Evolutionary conservation across 2,888 invertebrate genomes (phyloP).

Genomic region (Ochlodes sylvanus): DNA sequence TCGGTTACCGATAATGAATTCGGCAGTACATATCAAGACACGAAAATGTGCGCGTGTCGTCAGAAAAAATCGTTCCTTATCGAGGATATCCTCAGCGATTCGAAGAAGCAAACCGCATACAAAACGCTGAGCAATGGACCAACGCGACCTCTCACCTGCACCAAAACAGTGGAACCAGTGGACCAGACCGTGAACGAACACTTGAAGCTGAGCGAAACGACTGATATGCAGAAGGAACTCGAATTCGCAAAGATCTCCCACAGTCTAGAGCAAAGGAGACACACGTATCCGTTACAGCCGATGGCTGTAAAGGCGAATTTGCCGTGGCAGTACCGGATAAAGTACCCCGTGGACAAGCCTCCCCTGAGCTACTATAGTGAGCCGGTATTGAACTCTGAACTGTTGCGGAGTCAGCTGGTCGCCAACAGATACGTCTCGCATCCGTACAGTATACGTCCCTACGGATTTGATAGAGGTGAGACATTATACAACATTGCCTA

Average conservation of each 20-base stretch:
- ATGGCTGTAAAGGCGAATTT: slow-evolving; percentile 66
- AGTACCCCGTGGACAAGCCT: slow-evolving; percentile 52
- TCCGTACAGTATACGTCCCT: slow-evolving; percentile 64
- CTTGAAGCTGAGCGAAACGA: neutral
- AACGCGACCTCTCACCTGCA: slow-evolving; percentile 58
- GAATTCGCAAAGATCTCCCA: slow-evolving; percentile 54
- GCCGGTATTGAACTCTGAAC: slow-evolving; percentile 63
- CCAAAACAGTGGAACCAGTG: slow-evolving; percentile 30
- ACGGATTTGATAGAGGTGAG: slow-evolving; percentile 75
- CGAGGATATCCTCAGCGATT: slow-evolving; percentile 71
- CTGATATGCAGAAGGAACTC: slow-evolving; percentile 56
- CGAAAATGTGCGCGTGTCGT: slow-evolving; percentile 77
- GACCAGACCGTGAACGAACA: neutral
- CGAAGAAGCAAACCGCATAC: slow-evolving; percentile 55
- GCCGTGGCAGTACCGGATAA: slow-evolving; percentile 64
- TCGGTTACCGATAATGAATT: slow-evolving; percentile 74
- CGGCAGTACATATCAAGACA: slow-evolving; percentile 67
- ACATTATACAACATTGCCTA: neutral
- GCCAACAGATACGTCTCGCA: slow-evolving; percentile 65
- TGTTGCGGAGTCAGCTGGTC: slow-evolving; percentile 67
- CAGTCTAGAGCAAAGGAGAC: slow-evolving; percentile 64
- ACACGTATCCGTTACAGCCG: slow-evolving; percentile 72
- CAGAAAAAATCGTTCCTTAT: slow-evolving; percentile 75
- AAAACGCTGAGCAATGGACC: slow-evolving; percentile 63
- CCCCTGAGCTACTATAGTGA: slow-evolving; percentile 70